A percentile compares a stretch with the other conserved stretches of the same genome.
Evolutionary conservation across 2,888 invertebrate genomes (phyloP).

Genomic region (Pantelozetes paolii): DNA sequence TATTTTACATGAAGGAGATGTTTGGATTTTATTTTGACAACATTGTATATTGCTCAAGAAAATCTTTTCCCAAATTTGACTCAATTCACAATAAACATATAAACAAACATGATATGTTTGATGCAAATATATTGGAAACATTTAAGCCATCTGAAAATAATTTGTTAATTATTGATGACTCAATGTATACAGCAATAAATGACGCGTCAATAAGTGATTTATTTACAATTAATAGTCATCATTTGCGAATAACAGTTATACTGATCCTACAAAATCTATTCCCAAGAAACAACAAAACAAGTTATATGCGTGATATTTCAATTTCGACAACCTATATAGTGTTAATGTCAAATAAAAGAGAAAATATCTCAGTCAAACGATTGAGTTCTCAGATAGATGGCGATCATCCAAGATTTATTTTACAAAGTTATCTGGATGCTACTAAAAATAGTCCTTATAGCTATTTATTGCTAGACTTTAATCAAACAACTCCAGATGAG

Average conservation of each 20-base stretch:
- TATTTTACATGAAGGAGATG: background rate
- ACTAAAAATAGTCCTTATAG: background rate
- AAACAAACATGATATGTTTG: background rate
- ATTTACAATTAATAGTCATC: background rate
- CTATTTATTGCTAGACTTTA: conserved; percentile 10
- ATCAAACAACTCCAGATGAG: background rate
- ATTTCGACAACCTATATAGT: background rate
- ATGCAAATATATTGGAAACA: background rate
- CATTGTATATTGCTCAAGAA: background rate
- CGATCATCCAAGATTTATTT: background rate
- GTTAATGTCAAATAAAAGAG: background rate
- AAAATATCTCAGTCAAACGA: background rate
- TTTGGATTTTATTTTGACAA: background rate
- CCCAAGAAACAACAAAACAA: background rate
- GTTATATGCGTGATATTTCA: conserved; percentile 5
- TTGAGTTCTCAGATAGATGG: conserved; percentile 5
- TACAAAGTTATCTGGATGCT: background rate
- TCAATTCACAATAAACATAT: background rate
- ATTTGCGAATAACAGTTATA: background rate
- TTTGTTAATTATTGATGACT: background rate
- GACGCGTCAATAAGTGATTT: background rate
- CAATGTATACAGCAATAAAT: background rate
- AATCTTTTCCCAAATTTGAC: background rate
- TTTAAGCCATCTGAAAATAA: background rate
- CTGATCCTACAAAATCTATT: background rate